A percentile compares a stretch with the other conserved stretches of the same genome.
phyloP scores from a whole-genome alignment of 1,140 invertebrate species.

The Drosophila saltans region DNA sequence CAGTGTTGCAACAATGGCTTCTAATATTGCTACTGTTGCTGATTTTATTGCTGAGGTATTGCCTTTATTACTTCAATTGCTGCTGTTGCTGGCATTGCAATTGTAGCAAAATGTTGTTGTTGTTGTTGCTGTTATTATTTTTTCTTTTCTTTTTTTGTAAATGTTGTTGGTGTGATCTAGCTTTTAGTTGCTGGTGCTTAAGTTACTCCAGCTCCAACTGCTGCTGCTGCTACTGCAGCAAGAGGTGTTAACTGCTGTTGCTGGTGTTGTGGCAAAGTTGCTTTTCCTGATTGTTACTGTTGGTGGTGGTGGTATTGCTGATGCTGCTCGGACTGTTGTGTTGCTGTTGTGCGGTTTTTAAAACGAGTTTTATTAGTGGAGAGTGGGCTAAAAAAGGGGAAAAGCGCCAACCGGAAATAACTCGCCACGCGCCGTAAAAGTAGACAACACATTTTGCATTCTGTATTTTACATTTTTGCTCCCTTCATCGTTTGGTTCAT shows the following conservation, averaged over 20 bases:
- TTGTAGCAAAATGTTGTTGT: not conserved
- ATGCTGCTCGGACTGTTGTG: conserved; percentile 14
- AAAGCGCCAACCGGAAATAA: conserved; percentile 78
- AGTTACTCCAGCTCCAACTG: too few relatives aligned
- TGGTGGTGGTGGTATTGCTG: conserved; percentile 34
- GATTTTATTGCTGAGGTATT: conserved; percentile 2
- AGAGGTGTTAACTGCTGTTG: conserved; percentile 8
- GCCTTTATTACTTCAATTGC: not conserved
- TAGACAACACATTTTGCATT: conserved; percentile 65
- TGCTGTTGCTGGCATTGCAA: not conserved
- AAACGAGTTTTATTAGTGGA: conserved; percentile 78
- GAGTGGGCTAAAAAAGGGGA: not conserved
- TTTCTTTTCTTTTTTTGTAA: too few relatives aligned
- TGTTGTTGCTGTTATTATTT: not conserved
- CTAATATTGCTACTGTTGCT: conserved; percentile 5
- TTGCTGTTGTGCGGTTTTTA: conserved; percentile 64
- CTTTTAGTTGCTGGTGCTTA: too few relatives aligned
- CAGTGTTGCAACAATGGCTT: conserved; percentile 2
- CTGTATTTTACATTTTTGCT: conserved; percentile 13
- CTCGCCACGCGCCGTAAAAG: conserved; percentile 75
- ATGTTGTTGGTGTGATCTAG: too few relatives aligned
- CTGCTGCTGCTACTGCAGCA: too few relatives aligned
- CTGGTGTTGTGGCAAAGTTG: not conserved
- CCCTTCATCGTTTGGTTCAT: not conserved
- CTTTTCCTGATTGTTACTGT: not conserved